These are phyloP conservation scores for Andrena haemorrhoa DNA, from an alignment of 2,888 invertebrate genomes.

Conservation along the genomic window DNA sequence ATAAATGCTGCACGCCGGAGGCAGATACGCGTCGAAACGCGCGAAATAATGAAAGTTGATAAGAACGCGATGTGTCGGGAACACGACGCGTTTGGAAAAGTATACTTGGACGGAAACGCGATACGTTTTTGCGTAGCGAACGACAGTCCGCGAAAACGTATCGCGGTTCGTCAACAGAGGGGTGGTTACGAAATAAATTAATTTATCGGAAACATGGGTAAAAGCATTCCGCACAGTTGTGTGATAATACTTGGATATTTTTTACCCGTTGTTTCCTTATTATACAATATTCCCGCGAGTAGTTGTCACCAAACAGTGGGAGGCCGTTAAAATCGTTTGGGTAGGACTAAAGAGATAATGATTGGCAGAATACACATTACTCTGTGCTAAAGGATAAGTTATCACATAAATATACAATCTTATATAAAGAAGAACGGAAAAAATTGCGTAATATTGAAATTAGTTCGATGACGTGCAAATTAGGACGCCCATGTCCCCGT, in stretches of 20 bases:
- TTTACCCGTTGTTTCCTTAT: not conserved
- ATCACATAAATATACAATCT: no score
- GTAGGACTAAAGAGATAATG: no score
- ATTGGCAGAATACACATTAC: no score
- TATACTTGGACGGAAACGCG: slow-evolving; percentile 24
- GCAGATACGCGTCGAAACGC: not conserved
- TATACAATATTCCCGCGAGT: no score
- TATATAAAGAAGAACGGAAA: no score
- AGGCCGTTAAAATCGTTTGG: no score
- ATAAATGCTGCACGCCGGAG: not conserved
- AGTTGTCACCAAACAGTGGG: no score
- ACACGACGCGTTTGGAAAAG: slow-evolving; percentile 25
- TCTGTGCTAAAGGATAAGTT: no score
- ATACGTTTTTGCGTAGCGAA: slow-evolving; percentile 37
- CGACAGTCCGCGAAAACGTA: slow-evolving; percentile 23
- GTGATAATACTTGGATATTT: not conserved
- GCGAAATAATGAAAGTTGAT: not conserved
- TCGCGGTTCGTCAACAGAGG: not conserved
- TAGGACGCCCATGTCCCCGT: no score
- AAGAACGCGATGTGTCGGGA: not conserved
- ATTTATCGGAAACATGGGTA: not conserved
- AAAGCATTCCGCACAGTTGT: not conserved
- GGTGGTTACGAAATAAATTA: not conserved
- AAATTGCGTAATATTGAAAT: no score
- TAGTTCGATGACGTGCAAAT: no score